Percentiles rank a stretch among this genome's conserved stretches.
Evolutionary conservation across 1,140 invertebrate species (phyloP).

Genomic region (Belonocnema kinseyi): DNA sequence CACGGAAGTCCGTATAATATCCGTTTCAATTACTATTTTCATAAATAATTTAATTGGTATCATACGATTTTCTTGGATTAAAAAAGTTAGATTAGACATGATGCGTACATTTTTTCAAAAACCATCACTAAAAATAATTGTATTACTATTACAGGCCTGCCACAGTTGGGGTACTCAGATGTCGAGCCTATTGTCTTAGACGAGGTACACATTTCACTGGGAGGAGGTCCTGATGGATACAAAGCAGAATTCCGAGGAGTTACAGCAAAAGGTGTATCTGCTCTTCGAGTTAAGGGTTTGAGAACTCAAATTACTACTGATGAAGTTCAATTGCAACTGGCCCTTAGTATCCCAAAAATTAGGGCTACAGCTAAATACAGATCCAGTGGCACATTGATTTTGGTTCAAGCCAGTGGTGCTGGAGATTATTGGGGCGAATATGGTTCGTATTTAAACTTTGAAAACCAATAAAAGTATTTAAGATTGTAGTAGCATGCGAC

Average conservation of each 20-base stretch:
- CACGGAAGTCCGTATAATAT: too few species aligned
- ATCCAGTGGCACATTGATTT: slow-evolving; percentile 85
- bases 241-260: slow-evolving; percentile 86
- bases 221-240: slow-evolving; percentile 86
- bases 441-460: slow-evolving; percentile 73
- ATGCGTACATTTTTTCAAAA: too few species aligned
- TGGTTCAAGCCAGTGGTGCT: slow-evolving; percentile 86
- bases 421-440: slow-evolving; percentile 93
- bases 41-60: too few species aligned
- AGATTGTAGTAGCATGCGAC: too few species aligned
- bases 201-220: slow-evolving; percentile 86
- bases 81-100: too few species aligned
- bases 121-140: too few species aligned
- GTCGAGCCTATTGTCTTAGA: slow-evolving; percentile 86
- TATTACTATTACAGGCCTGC: slow-evolving; percentile 60
- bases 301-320: slow-evolving; percentile 77
- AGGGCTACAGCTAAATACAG: slow-evolving; percentile 84
- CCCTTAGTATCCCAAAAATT: slow-evolving; percentile 85
- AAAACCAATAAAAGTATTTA: too few species aligned
- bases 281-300: slow-evolving; percentile 84
- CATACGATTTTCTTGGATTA: too few species aligned
- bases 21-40: too few species aligned
- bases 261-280: slow-evolving; percentile 85
- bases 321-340: slow-evolving; percentile 86
- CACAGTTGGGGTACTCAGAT: slow-evolving; percentile 72